Evolutionary conservation across 2,797 vertebrate genomes (phyloP).

Genomic region (Acanthurus tractus): DNA sequence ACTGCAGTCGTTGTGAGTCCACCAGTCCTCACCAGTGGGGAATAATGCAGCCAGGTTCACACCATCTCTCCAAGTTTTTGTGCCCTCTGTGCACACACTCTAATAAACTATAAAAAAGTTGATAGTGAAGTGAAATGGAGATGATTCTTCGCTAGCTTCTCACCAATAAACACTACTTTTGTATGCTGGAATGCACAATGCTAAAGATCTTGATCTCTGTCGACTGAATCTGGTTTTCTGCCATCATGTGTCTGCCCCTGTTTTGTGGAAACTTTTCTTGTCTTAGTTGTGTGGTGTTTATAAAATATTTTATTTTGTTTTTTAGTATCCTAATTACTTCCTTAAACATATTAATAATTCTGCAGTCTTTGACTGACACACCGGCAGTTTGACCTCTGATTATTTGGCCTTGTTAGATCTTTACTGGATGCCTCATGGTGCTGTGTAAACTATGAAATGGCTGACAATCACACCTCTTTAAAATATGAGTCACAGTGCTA

Average conservation of each 20-base stretch:
- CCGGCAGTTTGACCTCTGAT: constrained; percentile 43
- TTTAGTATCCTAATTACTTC: background rate
- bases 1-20: background rate
- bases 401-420: constrained; percentile 42
- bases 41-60: background rate
- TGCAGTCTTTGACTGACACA: constrained; percentile 13
- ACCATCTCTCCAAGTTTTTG: background rate
- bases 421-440: constrained; percentile 7
- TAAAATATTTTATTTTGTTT: background rate
- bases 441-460: constrained; percentile 39
- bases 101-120: background rate
- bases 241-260: background rate
- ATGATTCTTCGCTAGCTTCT: background rate
- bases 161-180: background rate
- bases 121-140: background rate
- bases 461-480: constrained; percentile 34
- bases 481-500: constrained; percentile 47
- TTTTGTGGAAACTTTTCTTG: constrained; percentile 1
- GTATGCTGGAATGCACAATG: background rate
- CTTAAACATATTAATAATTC: constrained; percentile 6
- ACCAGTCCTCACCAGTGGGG: background rate
- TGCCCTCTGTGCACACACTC: background rate
- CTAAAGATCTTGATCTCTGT: background rate
- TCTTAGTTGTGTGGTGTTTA: background rate
- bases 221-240: background rate